phyloP scores from a whole-genome alignment of 2,888 invertebrate species.

The Trisateles emortualis region DNA sequence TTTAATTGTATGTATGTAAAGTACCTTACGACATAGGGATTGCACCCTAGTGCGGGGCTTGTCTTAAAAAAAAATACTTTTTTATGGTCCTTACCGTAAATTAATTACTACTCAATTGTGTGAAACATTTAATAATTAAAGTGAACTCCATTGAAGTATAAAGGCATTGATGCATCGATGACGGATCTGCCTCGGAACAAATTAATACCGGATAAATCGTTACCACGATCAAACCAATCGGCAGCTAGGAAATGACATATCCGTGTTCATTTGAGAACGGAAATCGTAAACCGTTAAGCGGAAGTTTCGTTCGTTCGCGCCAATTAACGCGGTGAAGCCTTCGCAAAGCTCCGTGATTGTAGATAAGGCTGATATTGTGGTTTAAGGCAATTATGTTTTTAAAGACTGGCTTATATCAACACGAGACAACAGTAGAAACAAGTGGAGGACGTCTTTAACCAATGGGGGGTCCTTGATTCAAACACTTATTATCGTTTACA shows the following conservation, averaged over 20 bases:
- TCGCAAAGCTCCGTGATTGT: slow-evolving; percentile 34
- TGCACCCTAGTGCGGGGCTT: no score
- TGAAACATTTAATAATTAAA: not conserved
- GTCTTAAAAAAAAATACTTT: no score
- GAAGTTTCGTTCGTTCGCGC: slow-evolving; percentile 72
- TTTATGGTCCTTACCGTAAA: no score
- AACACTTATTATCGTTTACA: no score
- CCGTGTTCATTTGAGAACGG: slow-evolving; percentile 63
- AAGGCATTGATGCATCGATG: slow-evolving; percentile 38
- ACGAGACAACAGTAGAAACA: no score
- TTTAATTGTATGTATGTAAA: no score
- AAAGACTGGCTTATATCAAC: no score
- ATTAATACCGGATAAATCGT: slow-evolving; percentile 70
- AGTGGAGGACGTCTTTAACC: no score
- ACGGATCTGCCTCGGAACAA: slow-evolving; percentile 49
- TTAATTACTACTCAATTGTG: slow-evolving; percentile 16
- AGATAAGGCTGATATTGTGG: slow-evolving; percentile 37
- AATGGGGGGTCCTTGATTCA: no score
- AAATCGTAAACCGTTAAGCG: slow-evolving; percentile 72
- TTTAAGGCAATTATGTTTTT: no score
- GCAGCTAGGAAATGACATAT: slow-evolving; percentile 70
- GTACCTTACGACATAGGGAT: no score
- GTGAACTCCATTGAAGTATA: slow-evolving; percentile 16
- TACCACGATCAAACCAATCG: slow-evolving; percentile 56
- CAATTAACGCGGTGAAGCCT: slow-evolving; percentile 45